Conservation (phyloP, 1,140 invertebrate genomes). For the Nymphalis io region DNA sequence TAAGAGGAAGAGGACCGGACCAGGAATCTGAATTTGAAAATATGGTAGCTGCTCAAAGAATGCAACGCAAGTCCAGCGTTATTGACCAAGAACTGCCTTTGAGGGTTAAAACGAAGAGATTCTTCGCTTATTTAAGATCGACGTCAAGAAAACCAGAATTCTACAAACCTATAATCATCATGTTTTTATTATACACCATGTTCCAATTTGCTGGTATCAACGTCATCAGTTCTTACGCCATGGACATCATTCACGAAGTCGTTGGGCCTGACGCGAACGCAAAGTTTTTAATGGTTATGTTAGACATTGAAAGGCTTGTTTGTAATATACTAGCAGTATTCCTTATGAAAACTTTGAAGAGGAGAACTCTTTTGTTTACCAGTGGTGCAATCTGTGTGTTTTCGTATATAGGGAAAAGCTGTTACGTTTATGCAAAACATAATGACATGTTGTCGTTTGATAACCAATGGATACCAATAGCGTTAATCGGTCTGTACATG, state of each 20-base stretch:
- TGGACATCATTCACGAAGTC: slow-evolving; percentile 65
- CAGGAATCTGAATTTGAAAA: slow-evolving; percentile 64
- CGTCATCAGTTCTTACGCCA: slow-evolving; percentile 70
- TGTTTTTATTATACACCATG: slow-evolving; percentile 67
- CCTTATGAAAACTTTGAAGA: slow-evolving; percentile 64
- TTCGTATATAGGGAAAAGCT: slow-evolving; percentile 59
- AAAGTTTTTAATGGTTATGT: slow-evolving; percentile 64
- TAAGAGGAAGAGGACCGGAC: slow-evolving; percentile 53
- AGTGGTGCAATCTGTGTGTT: slow-evolving; percentile 60
- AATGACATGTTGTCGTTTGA: slow-evolving; percentile 50
- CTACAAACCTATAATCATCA: slow-evolving; percentile 71
- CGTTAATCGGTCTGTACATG: slow-evolving; percentile 67
- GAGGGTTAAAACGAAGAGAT: slow-evolving; percentile 39
- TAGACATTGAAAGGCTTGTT: slow-evolving; percentile 65
- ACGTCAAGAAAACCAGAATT: slow-evolving; percentile 70
- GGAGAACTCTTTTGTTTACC: slow-evolving; percentile 64
- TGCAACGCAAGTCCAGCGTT: slow-evolving; percentile 57
- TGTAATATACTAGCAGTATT: slow-evolving; percentile 72
- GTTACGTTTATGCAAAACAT: slow-evolving; percentile 61
- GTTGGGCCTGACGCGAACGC: slow-evolving; percentile 65
- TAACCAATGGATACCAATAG: slow-evolving; percentile 62
- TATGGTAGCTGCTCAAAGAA: slow-evolving; percentile 62
- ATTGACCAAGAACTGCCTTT: slow-evolving; percentile 48
- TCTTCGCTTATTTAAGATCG: slow-evolving; percentile 51
- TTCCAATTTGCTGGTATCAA: slow-evolving; percentile 76